Evolutionary conservation across 2,888 invertebrate genomes (phyloP).

Genomic region (Eupithecia dodoneata): DNA sequence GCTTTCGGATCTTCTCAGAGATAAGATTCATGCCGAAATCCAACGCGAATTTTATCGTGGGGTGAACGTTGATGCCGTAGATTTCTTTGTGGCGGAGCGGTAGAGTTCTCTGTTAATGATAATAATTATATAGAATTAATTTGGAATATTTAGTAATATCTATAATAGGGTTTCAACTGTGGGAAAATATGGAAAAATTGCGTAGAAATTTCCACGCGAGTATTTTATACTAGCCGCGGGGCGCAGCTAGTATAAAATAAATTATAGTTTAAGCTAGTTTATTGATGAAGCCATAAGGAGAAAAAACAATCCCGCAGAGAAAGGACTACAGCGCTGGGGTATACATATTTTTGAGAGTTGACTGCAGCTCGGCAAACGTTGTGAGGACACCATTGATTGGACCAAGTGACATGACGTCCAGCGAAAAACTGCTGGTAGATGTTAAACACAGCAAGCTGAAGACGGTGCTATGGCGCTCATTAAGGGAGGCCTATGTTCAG

Average conservation of each 20-base stretch:
- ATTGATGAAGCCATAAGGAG: neutral
- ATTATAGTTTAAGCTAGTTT: neutral
- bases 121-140: neutral
- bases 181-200: too few species aligned
- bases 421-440: neutral
- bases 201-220: too few species aligned
- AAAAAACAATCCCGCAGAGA: too few species aligned
- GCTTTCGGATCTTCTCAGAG: slow-evolving; percentile 89
- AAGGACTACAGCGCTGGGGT: too few species aligned
- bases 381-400: too few species aligned
- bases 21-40: slow-evolving; percentile 91
- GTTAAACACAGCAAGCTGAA: neutral
- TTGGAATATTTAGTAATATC: neutral
- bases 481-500: neutral
- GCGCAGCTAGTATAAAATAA: neutral
- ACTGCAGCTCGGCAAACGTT: neutral
- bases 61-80: slow-evolving; percentile 89
- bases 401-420: too few species aligned
- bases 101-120: slow-evolving; percentile 85
- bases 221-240: too few species aligned
- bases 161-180: too few species aligned
- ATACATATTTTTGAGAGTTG: neutral
- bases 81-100: slow-evolving; percentile 92
- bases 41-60: slow-evolving; percentile 89
- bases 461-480: neutral